Conservation (phyloP, 2,113 vertebrate genomes). For the Orthochromis indermauri region DNA sequence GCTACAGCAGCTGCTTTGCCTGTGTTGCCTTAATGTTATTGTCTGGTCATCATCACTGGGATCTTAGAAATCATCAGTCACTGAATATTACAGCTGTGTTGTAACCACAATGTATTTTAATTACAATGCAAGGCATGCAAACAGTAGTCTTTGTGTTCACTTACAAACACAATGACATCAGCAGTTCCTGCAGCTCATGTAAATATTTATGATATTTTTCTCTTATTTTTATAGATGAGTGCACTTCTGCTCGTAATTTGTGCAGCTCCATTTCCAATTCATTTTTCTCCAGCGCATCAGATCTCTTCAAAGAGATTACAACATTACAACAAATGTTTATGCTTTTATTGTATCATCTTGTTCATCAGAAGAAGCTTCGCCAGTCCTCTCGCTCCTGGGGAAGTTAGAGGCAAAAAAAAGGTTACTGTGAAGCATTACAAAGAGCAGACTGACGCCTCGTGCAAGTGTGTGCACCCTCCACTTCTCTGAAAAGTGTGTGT, state of each 20-base stretch:
- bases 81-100: not conserved
- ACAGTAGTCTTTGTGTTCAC: not conserved
- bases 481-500: not conserved
- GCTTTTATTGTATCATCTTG: not conserved
- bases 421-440: not conserved
- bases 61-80: conserved; percentile 15
- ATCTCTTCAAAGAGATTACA: not conserved
- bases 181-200: not conserved
- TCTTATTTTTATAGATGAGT: not conserved
- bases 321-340: not conserved
- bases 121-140: not conserved
- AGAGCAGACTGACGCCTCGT: not conserved
- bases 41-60: not conserved
- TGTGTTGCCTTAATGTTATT: not conserved
- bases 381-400: not conserved
- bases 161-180: not conserved
- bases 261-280: not conserved
- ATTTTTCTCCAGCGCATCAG: not conserved
- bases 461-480: not conserved
- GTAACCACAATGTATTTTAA: not conserved
- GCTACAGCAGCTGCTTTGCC: not conserved
- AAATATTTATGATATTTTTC: not conserved
- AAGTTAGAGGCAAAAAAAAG: not conserved
- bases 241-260: not conserved
- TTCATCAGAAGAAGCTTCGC: not conserved